phyloP scores from a whole-genome alignment of 2,113 vertebrate species.

The Carlito syrichta region DNA sequence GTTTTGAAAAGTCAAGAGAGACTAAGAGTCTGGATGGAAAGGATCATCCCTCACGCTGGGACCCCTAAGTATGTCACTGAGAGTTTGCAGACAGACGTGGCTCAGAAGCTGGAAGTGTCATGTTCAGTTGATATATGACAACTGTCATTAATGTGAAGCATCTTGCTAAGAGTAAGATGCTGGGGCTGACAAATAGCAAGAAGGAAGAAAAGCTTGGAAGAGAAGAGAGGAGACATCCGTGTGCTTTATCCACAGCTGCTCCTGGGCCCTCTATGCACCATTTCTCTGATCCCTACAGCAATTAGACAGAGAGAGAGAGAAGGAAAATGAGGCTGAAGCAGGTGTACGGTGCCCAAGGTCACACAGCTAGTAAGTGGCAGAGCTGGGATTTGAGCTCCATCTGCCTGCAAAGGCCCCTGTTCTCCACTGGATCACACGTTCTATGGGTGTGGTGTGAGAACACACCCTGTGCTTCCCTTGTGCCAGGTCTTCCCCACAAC shows the following conservation, averaged over 20 bases:
- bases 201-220: not conserved
- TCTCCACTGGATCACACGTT: not conserved
- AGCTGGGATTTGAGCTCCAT: not conserved
- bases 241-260: accelerated
- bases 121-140: not conserved
- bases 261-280: not conserved
- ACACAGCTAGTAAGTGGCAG: not conserved
- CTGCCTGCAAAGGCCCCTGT: not conserved
- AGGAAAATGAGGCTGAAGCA: not conserved
- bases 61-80: not conserved
- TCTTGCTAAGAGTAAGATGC: not conserved
- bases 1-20: not conserved
- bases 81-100: not conserved
- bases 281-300: accelerated
- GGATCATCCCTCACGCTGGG: not conserved
- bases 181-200: not conserved
- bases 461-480: no score
- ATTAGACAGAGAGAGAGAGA: not conserved
- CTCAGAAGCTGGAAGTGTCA: not conserved
- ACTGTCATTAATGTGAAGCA: not conserved
- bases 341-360: not conserved
- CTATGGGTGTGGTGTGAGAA: not conserved
- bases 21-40: not conserved
- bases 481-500: not conserved
- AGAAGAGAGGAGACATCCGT: not conserved